Evolutionary conservation across 1,140 invertebrate species (phyloP), one percentile per base, ranked within the genome.

Genomic region (Episyrphus balteatus): DNA sequence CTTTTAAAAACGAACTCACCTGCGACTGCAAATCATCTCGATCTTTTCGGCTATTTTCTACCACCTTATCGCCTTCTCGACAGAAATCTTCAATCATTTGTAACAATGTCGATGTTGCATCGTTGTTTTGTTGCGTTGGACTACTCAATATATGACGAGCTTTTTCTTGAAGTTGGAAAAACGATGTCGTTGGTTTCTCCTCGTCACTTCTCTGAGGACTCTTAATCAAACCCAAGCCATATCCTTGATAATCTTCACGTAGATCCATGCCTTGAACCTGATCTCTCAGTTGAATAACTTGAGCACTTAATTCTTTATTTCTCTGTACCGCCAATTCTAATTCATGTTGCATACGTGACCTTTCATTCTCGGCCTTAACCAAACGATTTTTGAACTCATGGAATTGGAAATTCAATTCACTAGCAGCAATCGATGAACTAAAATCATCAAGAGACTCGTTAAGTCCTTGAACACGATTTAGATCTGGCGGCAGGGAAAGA

Each of bases 1-100:
- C 3, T 15, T 26, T 26, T 26, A 26, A 26, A 26, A 26, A 26
- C 21, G 8, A 26, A 26, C 61, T 62, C 67, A 86, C 84, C 79
- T 87, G 84, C 42, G 79, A 76, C 48, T 78, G 72, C 32, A 86
- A 63, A 66, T 88, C 85, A 55, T 83, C 78, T 42, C 75, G 74
- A 47, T 86, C 82, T 34, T 70, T 72, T 48, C 77, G 78, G 26
- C 76, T 69, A 13, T 73, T 74, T 46, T 86, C 83, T 1, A 78
- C 66, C 42, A 81, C 70, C 47, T 73, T 76, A 37, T 81, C 77
- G n/a, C 74, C 74, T 50, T 80, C 74, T 33, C 69, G 69, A 30
- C 72, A 76, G 8, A 82, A 57, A 51, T 81, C 78, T 51, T 83
- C 80, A 17, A 82, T 73, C 33, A 81, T 57, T 54, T 77, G 73